Percentiles rank a stretch among this genome's conserved stretches.
Evolutionary conservation across 2,888 invertebrate genomes (phyloP).

Genomic region (Blomia tropicalis): DNA sequence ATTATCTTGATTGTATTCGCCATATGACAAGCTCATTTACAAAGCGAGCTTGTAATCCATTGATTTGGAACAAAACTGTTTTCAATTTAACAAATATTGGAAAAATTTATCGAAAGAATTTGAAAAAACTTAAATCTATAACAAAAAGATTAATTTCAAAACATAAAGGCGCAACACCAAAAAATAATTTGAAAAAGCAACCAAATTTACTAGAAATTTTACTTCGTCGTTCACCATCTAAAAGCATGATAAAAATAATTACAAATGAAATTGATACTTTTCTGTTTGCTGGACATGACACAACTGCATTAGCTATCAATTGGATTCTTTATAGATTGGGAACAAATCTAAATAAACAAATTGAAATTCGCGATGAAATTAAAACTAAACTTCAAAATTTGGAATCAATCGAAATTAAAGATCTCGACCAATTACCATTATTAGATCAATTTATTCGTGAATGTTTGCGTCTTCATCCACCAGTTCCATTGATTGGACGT

Average conservation of each 20-base stretch:
- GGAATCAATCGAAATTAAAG: neutral
- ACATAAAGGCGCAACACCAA: neutral
- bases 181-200: neutral
- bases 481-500: constrained; percentile 14
- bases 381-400: neutral
- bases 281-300: neutral
- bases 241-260: neutral
- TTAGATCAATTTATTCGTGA: neutral
- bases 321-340: neutral
- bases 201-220: neutral
- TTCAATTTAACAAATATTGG: neutral
- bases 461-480: constrained; percentile 12
- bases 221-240: neutral
- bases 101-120: neutral
- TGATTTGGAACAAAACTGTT: neutral
- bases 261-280: neutral
- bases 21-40: neutral
- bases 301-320: neutral
- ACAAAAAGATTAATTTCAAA: neutral
- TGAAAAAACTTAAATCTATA: neutral
- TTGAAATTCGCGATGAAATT: neutral
- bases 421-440: neutral
- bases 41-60: neutral
- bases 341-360: neutral
- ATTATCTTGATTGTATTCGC: neutral